Evolutionary conservation across 2,888 invertebrate genomes (phyloP).

Genomic region (Gryllus longicercus): DNA sequence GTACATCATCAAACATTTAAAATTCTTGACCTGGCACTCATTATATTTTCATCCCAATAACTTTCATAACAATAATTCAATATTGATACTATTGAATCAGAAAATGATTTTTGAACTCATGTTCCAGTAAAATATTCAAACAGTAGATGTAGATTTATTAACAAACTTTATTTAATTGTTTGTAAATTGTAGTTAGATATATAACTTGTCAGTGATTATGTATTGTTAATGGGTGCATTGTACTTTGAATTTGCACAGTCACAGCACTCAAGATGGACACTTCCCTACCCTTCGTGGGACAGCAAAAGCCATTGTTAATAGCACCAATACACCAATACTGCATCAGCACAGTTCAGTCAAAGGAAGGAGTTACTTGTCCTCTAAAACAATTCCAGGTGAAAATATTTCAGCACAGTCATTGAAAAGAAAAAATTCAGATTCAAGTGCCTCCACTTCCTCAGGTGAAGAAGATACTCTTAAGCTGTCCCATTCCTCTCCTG

Average conservation of each 20-base stretch:
- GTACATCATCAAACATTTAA: no score
- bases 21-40: no score
- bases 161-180: no score
- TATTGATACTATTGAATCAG: no score
- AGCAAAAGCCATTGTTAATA: slow-evolving; percentile 26
- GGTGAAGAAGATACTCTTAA: no score
- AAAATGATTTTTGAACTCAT: no score
- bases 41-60: no score
- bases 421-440: not conserved
- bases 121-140: no score
- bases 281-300: slow-evolving; percentile 25
- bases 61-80: no score
- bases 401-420: not conserved
- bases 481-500: slow-evolving; percentile 3
- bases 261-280: slow-evolving; percentile 22
- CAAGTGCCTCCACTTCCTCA: no score
- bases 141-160: no score
- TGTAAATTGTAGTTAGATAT: not conserved
- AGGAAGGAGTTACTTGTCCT: slow-evolving; percentile 19
- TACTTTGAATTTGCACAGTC: slow-evolving; percentile 24
- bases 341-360: not conserved
- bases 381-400: not conserved
- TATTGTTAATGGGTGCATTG: no score
- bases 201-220: slow-evolving; percentile 17
- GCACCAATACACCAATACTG: slow-evolving; percentile 12